phyloP scores from a whole-genome alignment of 2,888 invertebrate genomes.

The Agrochola macilenta region DNA sequence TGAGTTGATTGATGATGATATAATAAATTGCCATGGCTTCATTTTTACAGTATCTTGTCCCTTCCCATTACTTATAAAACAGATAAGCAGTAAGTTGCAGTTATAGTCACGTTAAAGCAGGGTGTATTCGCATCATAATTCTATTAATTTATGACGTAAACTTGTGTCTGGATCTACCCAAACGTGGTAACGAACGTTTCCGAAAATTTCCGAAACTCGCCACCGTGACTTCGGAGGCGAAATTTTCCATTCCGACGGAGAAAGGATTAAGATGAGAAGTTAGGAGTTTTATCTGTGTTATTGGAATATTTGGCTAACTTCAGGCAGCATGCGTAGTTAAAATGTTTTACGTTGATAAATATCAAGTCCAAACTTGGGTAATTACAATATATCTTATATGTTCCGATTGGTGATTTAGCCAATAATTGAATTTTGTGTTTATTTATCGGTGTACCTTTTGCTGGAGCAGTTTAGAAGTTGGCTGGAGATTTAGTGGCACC shows the following conservation, averaged over 20 bases:
- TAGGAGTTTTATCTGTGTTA: constrained; percentile 67
- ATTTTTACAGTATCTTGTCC: not conserved
- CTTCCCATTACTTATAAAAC: not conserved
- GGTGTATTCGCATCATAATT: constrained; percentile 28
- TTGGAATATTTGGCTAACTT: constrained; percentile 64
- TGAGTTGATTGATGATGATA: too few species aligned
- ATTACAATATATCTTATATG: constrained; percentile 63
- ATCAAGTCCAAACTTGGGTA: constrained; percentile 57
- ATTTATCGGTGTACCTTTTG: constrained; percentile 31
- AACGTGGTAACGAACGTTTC: constrained; percentile 42
- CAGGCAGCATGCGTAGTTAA: constrained; percentile 55
- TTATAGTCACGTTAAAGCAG: not conserved
- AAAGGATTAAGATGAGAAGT: constrained; percentile 68
- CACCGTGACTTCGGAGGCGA: constrained; percentile 63
- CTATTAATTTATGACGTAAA: constrained; percentile 53
- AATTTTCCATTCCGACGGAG: constrained; percentile 65
- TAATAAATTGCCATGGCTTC: not conserved
- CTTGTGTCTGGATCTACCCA: constrained; percentile 43
- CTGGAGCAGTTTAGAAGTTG: not conserved
- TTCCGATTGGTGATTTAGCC: constrained; percentile 43
- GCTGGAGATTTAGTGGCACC: constrained; percentile 1
- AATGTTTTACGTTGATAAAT: constrained; percentile 65
- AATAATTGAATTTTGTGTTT: constrained; percentile 53
- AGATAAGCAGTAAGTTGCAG: not conserved
- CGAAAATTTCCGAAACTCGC: constrained; percentile 37